These are phyloP conservation scores for Cotesia typhae DNA, from an alignment of 1,140 invertebrate genomes.

Conservation along the genomic window DNA sequence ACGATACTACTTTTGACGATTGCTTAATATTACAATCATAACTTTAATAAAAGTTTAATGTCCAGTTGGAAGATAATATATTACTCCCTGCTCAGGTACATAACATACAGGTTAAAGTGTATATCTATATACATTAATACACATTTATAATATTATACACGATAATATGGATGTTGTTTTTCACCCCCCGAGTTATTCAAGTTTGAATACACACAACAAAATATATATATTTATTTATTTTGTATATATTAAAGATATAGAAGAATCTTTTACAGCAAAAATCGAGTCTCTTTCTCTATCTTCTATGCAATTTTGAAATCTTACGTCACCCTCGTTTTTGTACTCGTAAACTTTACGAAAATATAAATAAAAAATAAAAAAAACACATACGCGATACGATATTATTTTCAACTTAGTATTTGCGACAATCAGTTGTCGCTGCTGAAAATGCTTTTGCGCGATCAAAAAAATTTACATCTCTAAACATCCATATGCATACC, in stretches of 20 bases:
- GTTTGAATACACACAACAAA: too few species aligned
- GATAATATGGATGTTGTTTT: not conserved
- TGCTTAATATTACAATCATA: constrained; percentile 23
- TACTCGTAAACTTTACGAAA: not conserved
- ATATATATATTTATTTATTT: too few species aligned
- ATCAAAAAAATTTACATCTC: too few species aligned
- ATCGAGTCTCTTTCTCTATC: too few species aligned
- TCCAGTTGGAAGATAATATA: not conserved
- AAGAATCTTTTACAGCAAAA: too few species aligned
- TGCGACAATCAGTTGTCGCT: not conserved
- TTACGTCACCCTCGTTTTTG: not conserved
- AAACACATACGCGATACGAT: not conserved
- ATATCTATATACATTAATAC: not conserved
- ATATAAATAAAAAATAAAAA: not conserved
- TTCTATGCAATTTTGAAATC: constrained; percentile 5
- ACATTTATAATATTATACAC: constrained; percentile 2
- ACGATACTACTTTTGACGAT: constrained; percentile 13
- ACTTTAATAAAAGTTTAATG: constrained; percentile 17
- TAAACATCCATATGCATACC: not conserved
- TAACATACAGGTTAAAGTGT: too few species aligned
- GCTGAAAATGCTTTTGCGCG: not conserved
- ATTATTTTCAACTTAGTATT: not conserved
- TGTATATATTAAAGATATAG: not conserved
- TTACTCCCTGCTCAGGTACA: not conserved
- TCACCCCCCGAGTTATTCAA: too few species aligned